Evolutionary conservation across 2,797 vertebrate species (phyloP).

Genomic region (Varecia variegata): DNA sequence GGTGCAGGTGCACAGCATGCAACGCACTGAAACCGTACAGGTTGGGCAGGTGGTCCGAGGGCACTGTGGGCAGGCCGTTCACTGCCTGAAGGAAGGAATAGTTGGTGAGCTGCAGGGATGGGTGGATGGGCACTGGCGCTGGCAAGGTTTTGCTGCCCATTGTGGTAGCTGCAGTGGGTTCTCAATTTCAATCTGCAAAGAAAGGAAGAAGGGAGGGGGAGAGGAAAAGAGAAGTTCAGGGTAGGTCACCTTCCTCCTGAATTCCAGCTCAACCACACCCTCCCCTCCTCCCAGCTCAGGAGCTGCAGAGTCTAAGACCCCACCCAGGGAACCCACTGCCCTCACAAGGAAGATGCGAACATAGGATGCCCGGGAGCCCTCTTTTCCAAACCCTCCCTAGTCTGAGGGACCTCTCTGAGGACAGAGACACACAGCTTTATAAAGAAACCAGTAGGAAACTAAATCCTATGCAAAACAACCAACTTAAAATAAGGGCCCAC

Average conservation of each 20-base stretch:
- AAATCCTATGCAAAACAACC: background rate
- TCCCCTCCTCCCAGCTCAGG: background rate
- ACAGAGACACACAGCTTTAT: background rate
- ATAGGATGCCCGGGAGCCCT: background rate
- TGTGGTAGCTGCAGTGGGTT: slow-evolving; percentile 18
- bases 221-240: background rate
- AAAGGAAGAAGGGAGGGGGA: slow-evolving; percentile 3
- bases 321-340: background rate
- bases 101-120: slow-evolving; percentile 95
- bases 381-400: background rate
- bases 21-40: slow-evolving; percentile 96
- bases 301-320: background rate
- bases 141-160: slow-evolving; percentile 99
- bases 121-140: slow-evolving; percentile 96
- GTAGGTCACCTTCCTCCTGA: background rate
- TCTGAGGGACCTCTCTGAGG: background rate
- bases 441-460: background rate
- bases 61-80: slow-evolving; percentile 91
- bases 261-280: background rate
- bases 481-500: background rate
- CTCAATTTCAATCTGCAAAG: slow-evolving; percentile 71
- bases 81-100: slow-evolving; percentile 96
- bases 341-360: background rate
- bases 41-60: slow-evolving; percentile 93
- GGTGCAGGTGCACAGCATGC: slow-evolving; percentile 96